Evolutionary conservation across 1,140 invertebrate genomes (phyloP).

Genomic region (Bursaphelenchus mucronatus): DNA sequence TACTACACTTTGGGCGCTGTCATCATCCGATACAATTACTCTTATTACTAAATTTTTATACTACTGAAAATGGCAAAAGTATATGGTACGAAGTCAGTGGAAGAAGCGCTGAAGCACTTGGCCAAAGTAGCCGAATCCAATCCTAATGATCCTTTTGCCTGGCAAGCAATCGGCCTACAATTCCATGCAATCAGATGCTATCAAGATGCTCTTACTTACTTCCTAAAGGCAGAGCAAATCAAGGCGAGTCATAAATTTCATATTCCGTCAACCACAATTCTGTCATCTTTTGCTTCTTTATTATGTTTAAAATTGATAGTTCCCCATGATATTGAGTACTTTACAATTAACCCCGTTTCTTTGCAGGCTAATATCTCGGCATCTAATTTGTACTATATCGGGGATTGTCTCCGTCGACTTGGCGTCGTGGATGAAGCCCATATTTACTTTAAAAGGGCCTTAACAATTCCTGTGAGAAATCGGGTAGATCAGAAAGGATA

Average conservation of each 20-base stretch:
- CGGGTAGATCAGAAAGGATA: constrained; percentile 24
- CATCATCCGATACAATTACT: too few relatives aligned
- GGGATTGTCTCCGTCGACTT: constrained; percentile 25
- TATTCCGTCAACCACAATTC: too few relatives aligned
- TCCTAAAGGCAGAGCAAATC: constrained; percentile 25
- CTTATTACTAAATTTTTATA: background rate
- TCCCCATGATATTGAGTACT: background rate
- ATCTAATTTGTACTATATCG: constrained; percentile 31
- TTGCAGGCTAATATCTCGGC: constrained; percentile 23
- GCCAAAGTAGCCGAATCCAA: constrained; percentile 19
- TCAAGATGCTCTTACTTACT: constrained; percentile 28
- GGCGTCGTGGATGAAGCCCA: constrained; percentile 25
- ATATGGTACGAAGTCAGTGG: constrained; percentile 28
- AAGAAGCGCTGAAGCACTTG: constrained; percentile 31
- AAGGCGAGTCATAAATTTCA: constrained; percentile 19
- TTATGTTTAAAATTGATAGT: too few relatives aligned
- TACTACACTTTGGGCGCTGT: too few relatives aligned
- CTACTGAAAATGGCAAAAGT: constrained; percentile 22
- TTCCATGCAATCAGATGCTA: constrained; percentile 32
- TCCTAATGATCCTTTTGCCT: constrained; percentile 30
- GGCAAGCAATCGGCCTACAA: constrained; percentile 24
- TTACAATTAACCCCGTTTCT: constrained; percentile 1
- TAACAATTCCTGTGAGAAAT: constrained; percentile 21
- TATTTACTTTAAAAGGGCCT: constrained; percentile 28
- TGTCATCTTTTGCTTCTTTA: too few relatives aligned